Evolutionary conservation across 37 sponge, comb jelly and placozoan species (phyloP).

Genomic region (Tethya wilhelma): DNA sequence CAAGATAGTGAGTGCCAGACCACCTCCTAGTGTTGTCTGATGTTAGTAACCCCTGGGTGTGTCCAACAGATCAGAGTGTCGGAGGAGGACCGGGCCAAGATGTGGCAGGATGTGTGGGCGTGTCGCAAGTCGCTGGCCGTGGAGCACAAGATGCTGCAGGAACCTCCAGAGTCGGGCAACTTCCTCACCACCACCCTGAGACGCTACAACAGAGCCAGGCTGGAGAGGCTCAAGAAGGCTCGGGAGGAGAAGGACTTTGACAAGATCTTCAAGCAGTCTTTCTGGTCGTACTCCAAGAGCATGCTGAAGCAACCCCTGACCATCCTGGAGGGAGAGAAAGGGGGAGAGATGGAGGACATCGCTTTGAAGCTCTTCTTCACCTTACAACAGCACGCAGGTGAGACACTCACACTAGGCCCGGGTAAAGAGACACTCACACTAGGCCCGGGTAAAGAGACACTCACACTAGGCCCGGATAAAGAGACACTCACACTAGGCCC

Average conservation of each 20-base stretch:
- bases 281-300: slow-evolving; percentile 95
- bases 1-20: slow-evolving; percentile 48
- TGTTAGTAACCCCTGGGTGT: too few species aligned
- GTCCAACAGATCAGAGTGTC: slow-evolving; percentile 22
- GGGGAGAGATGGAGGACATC: slow-evolving; percentile 76
- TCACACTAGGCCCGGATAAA: too few species aligned
- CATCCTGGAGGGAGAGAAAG: slow-evolving; percentile 73
- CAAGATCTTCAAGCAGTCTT: slow-evolving; percentile 91
- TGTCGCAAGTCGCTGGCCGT: slow-evolving; percentile 81
- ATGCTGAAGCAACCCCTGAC: slow-evolving; percentile 83
- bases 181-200: slow-evolving; percentile 95
- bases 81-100: slow-evolving; percentile 76
- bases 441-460: too few species aligned
- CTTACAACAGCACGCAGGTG: slow-evolving; percentile 80
- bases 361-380: slow-evolving; percentile 88
- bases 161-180: slow-evolving; percentile 77
- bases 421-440: too few species aligned
- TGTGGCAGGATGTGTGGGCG: slow-evolving; percentile 78
- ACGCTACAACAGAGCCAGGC: slow-evolving; percentile 71
- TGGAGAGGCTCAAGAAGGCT: slow-evolving; percentile 69
- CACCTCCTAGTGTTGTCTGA: neutral
- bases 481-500: too few species aligned
- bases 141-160: slow-evolving; percentile 86
- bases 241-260: slow-evolving; percentile 86
- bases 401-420: neutral